Conservation (phyloP, 2,113 vertebrate species). For the Mohoua ochrocephala region DNA sequence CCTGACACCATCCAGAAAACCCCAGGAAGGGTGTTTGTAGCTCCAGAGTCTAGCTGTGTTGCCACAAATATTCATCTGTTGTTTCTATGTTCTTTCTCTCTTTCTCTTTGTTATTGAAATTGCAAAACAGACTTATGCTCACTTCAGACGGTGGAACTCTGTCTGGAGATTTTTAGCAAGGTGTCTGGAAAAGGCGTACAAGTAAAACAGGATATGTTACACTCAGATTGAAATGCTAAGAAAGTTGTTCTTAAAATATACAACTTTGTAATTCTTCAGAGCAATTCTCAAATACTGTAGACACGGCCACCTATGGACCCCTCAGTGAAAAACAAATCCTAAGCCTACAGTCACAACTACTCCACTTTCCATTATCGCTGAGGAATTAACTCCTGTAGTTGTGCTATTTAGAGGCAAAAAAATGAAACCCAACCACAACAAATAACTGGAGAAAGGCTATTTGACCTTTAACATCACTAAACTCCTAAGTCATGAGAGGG, state of each 20-base stretch:
- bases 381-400: neutral
- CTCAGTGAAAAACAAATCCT: neutral
- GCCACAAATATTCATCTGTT: neutral
- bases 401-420: neutral
- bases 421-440: neutral
- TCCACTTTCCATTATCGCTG: neutral
- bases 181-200: neutral
- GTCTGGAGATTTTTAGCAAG: neutral
- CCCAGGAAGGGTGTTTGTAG: neutral
- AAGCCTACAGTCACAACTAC: neutral
- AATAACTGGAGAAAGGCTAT: neutral
- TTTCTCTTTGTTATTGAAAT: neutral
- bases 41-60: neutral
- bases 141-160: neutral
- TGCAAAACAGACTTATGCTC: neutral
- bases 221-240: neutral
- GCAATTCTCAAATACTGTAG: neutral
- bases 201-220: neutral
- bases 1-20: neutral
- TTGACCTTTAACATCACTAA: neutral
- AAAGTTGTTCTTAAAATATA: neutral
- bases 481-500: neutral
- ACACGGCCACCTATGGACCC: neutral
- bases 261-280: neutral
- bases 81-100: neutral